Conservation (phyloP, 2,113 vertebrate genomes). For the Zosterops borbonicus region DNA sequence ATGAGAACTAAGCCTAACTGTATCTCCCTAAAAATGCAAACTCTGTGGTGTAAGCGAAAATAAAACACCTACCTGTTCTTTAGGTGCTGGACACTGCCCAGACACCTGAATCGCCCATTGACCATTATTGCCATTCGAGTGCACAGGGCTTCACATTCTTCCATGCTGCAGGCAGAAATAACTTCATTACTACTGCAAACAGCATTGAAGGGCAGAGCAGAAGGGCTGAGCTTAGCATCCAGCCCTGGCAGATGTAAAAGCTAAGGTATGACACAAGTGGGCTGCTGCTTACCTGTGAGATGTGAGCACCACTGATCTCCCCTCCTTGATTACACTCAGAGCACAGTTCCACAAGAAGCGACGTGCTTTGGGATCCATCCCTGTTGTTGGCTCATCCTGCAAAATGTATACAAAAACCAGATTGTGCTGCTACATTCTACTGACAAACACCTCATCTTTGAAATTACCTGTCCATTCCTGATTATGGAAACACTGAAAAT, state of each 20-base stretch:
- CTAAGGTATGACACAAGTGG: not conserved
- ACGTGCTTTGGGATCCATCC: slow-evolving; percentile 97
- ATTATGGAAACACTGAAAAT: not conserved
- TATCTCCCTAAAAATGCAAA: not conserved
- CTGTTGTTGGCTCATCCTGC: slow-evolving; percentile 97
- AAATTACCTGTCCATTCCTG: not conserved
- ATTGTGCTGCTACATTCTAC: not conserved
- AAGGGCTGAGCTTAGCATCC: not conserved
- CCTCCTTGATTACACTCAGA: slow-evolving; percentile 90
- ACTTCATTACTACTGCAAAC: not conserved
- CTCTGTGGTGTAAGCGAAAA: not conserved
- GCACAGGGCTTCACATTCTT: slow-evolving; percentile 97
- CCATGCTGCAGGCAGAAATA: slow-evolving; percentile 83
- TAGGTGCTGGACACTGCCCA: slow-evolving; percentile 96
- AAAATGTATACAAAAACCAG: not conserved
- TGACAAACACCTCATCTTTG: not conserved
- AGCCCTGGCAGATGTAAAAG: not conserved
- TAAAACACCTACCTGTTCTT: slow-evolving; percentile 87
- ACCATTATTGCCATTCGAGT: slow-evolving; percentile 99
- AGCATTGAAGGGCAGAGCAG: not conserved
- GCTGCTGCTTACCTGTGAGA: slow-evolving; percentile 86
- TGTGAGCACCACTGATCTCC: slow-evolving; percentile 93
- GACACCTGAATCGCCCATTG: slow-evolving; percentile 93
- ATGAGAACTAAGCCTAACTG: not conserved
- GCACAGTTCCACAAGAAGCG: slow-evolving; percentile 96